Base-by-base conservation (phyloP, 2,797 vertebrate genomes). In the Falco concolor region DNA sequence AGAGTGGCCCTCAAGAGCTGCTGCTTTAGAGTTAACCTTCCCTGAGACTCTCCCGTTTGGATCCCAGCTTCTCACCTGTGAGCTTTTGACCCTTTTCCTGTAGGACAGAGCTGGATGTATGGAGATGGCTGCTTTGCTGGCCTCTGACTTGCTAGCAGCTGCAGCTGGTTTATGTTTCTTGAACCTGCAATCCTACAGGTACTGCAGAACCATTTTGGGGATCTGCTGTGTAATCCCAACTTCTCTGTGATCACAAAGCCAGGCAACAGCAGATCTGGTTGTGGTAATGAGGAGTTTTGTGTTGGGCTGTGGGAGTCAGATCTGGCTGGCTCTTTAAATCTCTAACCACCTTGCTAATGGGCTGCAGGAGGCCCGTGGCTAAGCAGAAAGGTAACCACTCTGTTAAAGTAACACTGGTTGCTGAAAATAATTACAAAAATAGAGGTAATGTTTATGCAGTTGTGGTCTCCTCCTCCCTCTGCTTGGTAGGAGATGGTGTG, bases 191-290 rank as follows among this genome's bases (percentile, higher is more conserved):
- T 36, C 23, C 28, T 56, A 5, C 7, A 2, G 6, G 1, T 1
- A 2, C 79, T 56, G 36, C 61, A 50, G 77, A 44, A 69, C 11
- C 4, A 1, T 36, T 45, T 2, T 34, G 52, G 77, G 53, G 28
- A 20, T 54, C 28, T 68, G 16, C 3, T 6, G 5, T 5, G 13
- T n/a, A 22, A 22, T 12, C 40, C 22, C 0, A 0, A 2, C 34
- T 28, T 45, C 2, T 13, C 38, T 53, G 47, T n/a, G 10, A 5
- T 84, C 53, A 21, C 36, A 61, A 18, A 83, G 45, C 56, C 27
- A 23, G 32, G 52, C 25, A 63, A 32, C 9, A 54, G 78, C 13
- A 2, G 54, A 8, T 30, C 52, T 84, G 82, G 28, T 24, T 6
- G 20, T 24, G 22, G 30, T 12, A 73, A 30, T 13, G 5, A 54